Evolutionary conservation across 37 sponge, comb jelly and placozoan genomes (phyloP), one percentile per base, ranked within the genome.

Genomic region (Theonella swinhoei): DNA sequence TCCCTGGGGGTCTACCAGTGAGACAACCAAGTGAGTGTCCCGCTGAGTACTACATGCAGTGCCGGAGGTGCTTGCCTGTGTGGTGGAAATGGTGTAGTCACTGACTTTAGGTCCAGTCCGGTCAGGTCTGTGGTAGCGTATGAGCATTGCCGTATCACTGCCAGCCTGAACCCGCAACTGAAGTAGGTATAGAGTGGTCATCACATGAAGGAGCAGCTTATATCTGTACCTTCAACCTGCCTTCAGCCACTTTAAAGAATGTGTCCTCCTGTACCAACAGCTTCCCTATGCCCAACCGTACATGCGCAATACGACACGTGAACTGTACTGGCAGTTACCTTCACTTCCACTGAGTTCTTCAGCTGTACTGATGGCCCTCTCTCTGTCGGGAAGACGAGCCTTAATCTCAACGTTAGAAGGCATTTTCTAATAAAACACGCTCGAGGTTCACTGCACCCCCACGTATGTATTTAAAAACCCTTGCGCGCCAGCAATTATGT

Each of bases 351-450:
- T 85, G 54, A 92, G 71, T 32, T 37, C 40, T 30, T 80, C 84
- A 19, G 89, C 92, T 23, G 23, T 43, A 39, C 60, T 54, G 22
- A 86, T 61, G 8, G 77, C 70, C 20, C 35, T 22, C 23, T 63
- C 62, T 25, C 32, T 71, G 71, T 87, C 68, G 47, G 58, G 11
- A 19, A 94, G 75, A 11, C 59, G 35, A 35, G 94, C 88, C 60
- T 94, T 94, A 1, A 94, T 62, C 54, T 94, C 94, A 14, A 94
- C 86, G 30, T 94, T 94, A 7, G 80, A 17, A 4, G 94, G 92
- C 94, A 94, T 94, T n/a, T 17, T 14, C 14, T 47, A 47, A 47
- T 47, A 17, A 47, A 17, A 47, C 54, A 47, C 14, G 54, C 54
- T 47, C 14, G n/a, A n/a, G n/a, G n/a, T n/a, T n/a, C n/a, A n/a